Conservation (phyloP, 1,140 invertebrate genomes). For the Neocloeon triangulifer region DNA sequence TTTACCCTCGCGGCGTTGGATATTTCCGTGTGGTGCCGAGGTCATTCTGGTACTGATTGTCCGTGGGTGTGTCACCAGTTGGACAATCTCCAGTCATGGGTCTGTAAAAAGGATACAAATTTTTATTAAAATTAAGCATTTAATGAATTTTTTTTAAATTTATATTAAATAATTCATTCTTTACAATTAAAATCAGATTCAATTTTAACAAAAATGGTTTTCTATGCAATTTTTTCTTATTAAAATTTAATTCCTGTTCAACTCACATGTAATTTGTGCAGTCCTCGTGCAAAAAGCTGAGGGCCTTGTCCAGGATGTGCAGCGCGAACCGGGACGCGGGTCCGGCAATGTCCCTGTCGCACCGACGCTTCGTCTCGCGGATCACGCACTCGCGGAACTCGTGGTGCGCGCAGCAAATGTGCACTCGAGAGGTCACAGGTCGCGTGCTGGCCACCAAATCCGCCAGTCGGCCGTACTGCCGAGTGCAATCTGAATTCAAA, state of each 20-base stretch:
- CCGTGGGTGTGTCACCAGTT: conserved; percentile 11
- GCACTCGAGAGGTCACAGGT: conserved; percentile 19
- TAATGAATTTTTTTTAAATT: too few species aligned
- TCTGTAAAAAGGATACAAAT: too few species aligned
- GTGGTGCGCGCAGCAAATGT: conserved; percentile 24
- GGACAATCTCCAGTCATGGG: conserved; percentile 24
- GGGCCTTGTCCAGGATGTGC: conserved; percentile 29
- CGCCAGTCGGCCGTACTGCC: conserved; percentile 27
- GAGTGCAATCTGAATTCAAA: conserved; percentile 27
- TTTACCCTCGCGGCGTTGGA: conserved; percentile 4
- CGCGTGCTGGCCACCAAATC: conserved; percentile 28
- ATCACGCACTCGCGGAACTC: conserved; percentile 29
- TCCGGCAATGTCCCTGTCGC: conserved; percentile 22
- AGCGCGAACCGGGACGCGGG: conserved; percentile 23
- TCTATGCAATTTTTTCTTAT: too few species aligned
- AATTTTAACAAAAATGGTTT: too few species aligned
- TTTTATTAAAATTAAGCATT: too few species aligned
- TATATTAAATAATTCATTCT: too few species aligned
- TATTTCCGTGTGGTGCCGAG: too few species aligned
- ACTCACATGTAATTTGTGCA: conserved; percentile 31
- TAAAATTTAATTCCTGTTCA: too few species aligned
- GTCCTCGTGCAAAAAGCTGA: conserved; percentile 30
- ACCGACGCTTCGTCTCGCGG: conserved; percentile 23
- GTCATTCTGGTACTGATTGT: conserved; percentile 3
- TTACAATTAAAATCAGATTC: too few species aligned